Base-by-base conservation (phyloP, 2,113 vertebrate genomes). In the Podiceps cristatus region DNA sequence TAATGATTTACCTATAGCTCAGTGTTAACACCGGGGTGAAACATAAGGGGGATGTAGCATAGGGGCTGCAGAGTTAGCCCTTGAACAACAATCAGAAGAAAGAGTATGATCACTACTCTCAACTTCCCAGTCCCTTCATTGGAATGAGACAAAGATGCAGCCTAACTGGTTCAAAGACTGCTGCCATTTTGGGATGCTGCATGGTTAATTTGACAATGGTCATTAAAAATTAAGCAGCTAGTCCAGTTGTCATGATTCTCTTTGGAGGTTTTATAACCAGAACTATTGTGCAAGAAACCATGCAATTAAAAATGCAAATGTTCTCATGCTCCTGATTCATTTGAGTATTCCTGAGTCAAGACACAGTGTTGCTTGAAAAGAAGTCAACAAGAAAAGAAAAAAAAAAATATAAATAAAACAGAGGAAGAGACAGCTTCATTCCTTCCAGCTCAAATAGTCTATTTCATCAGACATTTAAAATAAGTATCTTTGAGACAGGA, bases 221-320 rank as follows among this genome's bases (percentile, higher is more conserved):
- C 50, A 81, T 97, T 91, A 96, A 96, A 85, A 92, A 89, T 95
- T 88, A 90, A 90, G 45, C 19, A 96, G 45, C 11, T 89, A 76
- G 75, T 78, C 24, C 77, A 50, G 40, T 88, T 94, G 31, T 24
- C 9, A 3, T 86, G n/a, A 64, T 71, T 94, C 28, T 97, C 50
- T 33, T 74, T 84, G 20, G 42, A 63, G 16, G 8, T 8, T 92
- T 95, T 88, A 79, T 88, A 91, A 90, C 59, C 52, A 82, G 58
- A 90, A 88, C 7, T 55, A 66, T 44, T 83, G 40, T 60, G 45
- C n/a, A 97, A 90, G 74, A 83, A 92, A 89, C 86, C 6, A 2
- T 79, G 37, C 35, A 78, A 91, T 90, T 94, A 88, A 78, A 90
- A 90, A 90, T 95, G 50, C n/a, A 84, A 49, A 81, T 91, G n/a